Conservation (phyloP, 2,113 vertebrate genomes). For the Cygnus buccinator region DNA sequence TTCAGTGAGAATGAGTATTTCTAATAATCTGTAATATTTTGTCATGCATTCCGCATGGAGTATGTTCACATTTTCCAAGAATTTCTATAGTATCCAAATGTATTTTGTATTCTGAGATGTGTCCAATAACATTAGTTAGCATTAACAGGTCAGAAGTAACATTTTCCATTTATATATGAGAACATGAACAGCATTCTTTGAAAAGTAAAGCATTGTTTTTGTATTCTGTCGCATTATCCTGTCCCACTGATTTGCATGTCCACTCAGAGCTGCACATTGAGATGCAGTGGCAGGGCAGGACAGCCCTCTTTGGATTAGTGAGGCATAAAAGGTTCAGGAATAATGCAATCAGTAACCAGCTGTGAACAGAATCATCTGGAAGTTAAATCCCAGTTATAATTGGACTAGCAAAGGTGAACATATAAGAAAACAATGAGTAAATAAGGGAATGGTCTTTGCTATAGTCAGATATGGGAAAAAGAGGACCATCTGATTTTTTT, state of each 20-base stretch:
- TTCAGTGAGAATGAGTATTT: background rate
- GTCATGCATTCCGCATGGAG: background rate
- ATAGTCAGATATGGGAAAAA: background rate
- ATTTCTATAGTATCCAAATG: background rate
- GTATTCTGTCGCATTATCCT: background rate
- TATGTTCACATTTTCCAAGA: background rate
- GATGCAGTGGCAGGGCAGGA: background rate
- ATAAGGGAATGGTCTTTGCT: background rate
- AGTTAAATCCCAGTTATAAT: background rate
- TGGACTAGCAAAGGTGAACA: background rate
- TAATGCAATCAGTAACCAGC: background rate
- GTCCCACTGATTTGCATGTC: background rate
- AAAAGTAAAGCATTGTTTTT: background rate
- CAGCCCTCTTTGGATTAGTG: background rate
- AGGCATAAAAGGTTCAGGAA: background rate
- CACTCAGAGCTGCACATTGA: background rate
- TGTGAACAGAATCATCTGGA: background rate
- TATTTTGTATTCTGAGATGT: background rate
- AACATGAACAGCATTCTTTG: background rate
- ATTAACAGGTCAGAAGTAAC: background rate
- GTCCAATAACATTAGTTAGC: background rate
- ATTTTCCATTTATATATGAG: background rate
- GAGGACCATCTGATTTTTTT: background rate
- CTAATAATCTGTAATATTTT: background rate
- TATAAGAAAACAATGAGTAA: background rate